Percentiles rank a stretch among this genome's conserved stretches.
phyloP scores from a whole-genome alignment of 2,113 vertebrate species.

The Pygoscelis antarcticus region DNA sequence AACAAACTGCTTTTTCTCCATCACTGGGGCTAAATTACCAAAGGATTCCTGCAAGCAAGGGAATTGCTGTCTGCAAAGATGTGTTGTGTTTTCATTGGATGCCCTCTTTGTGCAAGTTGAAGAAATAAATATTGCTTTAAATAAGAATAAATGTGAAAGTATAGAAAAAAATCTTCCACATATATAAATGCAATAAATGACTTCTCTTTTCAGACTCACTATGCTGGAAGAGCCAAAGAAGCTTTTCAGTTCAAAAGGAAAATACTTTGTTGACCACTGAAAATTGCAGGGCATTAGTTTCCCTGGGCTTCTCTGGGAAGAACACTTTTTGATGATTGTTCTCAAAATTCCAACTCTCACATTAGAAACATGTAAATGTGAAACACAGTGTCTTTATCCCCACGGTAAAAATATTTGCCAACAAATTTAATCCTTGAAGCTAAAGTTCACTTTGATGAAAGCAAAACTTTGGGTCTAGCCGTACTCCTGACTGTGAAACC shows the following conservation, averaged over 20 bases:
- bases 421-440: background rate
- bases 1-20: slow-evolving; percentile 81
- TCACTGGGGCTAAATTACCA: slow-evolving; percentile 76
- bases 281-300: background rate
- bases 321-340: background rate
- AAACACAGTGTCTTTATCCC: background rate
- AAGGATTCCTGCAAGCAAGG: slow-evolving; percentile 62
- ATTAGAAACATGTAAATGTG: background rate
- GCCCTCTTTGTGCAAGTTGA: slow-evolving; percentile 44
- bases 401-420: background rate
- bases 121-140: slow-evolving; percentile 76
- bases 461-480: background rate
- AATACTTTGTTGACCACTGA: background rate
- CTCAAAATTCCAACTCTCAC: background rate
- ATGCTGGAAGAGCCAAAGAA: background rate
- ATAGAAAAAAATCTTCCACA: slow-evolving; percentile 23
- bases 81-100: slow-evolving; percentile 77
- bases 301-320: background rate
- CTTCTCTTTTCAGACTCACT: slow-evolving; percentile 44
- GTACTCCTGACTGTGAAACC: background rate
- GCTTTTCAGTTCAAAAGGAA: background rate
- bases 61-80: background rate
- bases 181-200: slow-evolving; percentile 38
- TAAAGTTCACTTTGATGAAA: background rate
- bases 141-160: slow-evolving; percentile 69